Base-by-base conservation (phyloP, 2,797 vertebrate genomes). In the Hipposideros larvatus region DNA sequence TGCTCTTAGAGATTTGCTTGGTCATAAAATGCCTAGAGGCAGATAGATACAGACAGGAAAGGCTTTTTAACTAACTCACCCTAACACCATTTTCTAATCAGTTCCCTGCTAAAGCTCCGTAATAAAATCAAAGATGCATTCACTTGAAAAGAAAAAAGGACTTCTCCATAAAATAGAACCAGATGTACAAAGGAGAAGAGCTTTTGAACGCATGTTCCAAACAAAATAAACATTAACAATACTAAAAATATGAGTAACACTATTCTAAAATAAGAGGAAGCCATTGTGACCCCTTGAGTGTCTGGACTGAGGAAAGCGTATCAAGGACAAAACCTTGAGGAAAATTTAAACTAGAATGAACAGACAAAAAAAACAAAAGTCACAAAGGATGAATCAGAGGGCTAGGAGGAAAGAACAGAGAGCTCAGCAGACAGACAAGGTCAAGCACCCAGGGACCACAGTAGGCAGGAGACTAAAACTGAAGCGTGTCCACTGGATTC, bases 71-170 rank as follows among this genome's bases (percentile, higher is more conserved):
- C 43, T 86, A 88, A 78, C 63, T 87, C 75, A 89, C 46, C 87
- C 66, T 43, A 71, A 84, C 34, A 79, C 28, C 24, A 70, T 68
- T 91, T 93, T 91, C 65, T 95, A 78, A 2, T 78, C 89, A 77
- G 79, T 89, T 93, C 78, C 91, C 59, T 70, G 55, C 71, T 90
- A 75, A 87, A 65, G 59, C 22, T 51, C 90, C 92, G 97, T 92
- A 95, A 95, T 92, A 87, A 96, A 96, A 96, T 93, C 93, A 95
- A 89, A 97, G 91, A 91, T 46, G 14, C 68, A 79, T 93, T 97
- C 78, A 75, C 51, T 34, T 57, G 48, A 63, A 94, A 84, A 91
- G 41, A 90, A 74, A 78, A 96, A 79, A 80, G 7, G 68, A 34
- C 48, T 90, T 82, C 48, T 61, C 34, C 51, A 28, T 87, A 82